Conservation (phyloP, 2,888 invertebrate species). For the Catocala nupta region DNA sequence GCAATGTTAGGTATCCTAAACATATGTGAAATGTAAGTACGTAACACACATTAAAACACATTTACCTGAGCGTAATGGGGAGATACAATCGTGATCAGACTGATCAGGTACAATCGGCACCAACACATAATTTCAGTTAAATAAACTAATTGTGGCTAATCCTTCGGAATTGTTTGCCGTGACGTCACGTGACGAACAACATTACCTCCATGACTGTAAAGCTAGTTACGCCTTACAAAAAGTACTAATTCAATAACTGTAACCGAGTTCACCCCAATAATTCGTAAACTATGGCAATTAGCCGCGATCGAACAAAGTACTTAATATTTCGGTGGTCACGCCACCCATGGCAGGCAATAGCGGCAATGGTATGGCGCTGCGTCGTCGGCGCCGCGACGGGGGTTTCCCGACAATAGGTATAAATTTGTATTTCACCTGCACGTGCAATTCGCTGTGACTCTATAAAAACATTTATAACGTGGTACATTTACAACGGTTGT, state of each 20-base stretch:
- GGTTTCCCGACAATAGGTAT: constrained; percentile 65
- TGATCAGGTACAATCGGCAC: too few species aligned
- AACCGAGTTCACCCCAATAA: constrained; percentile 36
- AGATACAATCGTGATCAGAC: too few species aligned
- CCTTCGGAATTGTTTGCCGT: background rate
- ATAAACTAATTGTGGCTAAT: too few species aligned
- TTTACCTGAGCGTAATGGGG: too few species aligned
- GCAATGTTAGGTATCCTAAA: too few species aligned
- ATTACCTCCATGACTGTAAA: constrained; percentile 12
- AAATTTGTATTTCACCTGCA: constrained; percentile 61
- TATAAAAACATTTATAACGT: constrained; percentile 50
- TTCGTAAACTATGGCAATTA: constrained; percentile 60
- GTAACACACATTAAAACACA: too few species aligned
- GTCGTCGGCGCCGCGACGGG: constrained; percentile 52
- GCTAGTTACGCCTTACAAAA: background rate
- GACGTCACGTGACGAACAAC: background rate
- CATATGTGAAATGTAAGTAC: too few species aligned
- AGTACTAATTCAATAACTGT: constrained; percentile 19
- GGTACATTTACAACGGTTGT: constrained; percentile 38
- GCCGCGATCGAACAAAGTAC: constrained; percentile 58
- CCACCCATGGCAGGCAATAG: constrained; percentile 50
- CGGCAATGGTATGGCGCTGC: constrained; percentile 21
- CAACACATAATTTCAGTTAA: too few species aligned
- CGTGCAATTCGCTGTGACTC: constrained; percentile 65
- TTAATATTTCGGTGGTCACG: constrained; percentile 71